Percentiles rank a stretch among this genome's conserved stretches.
phyloP scores from a whole-genome alignment of 2,797 vertebrate species.

The Dryobates pubescens region DNA sequence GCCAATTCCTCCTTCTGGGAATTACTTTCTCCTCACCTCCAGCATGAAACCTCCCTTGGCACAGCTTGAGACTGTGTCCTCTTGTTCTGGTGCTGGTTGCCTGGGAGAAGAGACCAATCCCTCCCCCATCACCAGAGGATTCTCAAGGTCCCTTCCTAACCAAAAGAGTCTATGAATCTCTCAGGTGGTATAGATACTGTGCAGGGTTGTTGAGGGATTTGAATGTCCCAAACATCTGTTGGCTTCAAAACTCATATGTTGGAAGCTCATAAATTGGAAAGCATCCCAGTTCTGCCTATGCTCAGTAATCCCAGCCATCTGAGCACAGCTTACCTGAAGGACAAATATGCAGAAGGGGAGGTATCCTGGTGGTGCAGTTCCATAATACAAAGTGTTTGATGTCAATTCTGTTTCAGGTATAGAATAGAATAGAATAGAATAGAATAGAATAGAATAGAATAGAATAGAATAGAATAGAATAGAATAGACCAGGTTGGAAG shows the following conservation, averaged over 20 bases:
- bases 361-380: background rate
- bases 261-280: background rate
- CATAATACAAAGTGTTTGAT: background rate
- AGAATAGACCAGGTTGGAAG: too few relatives aligned
- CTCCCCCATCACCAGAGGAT: too few relatives aligned
- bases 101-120: too few relatives aligned
- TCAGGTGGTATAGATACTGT: background rate
- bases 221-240: background rate
- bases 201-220: background rate
- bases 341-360: background rate
- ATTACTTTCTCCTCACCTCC: too few relatives aligned
- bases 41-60: too few relatives aligned
- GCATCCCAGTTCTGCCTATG: background rate
- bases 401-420: background rate
- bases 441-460: too few relatives aligned
- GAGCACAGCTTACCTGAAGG: background rate
- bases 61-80: too few relatives aligned
- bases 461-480: too few relatives aligned
- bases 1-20: too few relatives aligned
- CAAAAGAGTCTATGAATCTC: background rate
- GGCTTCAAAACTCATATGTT: background rate
- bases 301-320: background rate
- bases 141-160: too few relatives aligned
- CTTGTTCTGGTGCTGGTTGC: too few relatives aligned
- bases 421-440: too few relatives aligned